These are phyloP conservation scores for Sphaeridia pumilis DNA, from an alignment of 2,888 invertebrate species.

Conservation along the genomic window DNA sequence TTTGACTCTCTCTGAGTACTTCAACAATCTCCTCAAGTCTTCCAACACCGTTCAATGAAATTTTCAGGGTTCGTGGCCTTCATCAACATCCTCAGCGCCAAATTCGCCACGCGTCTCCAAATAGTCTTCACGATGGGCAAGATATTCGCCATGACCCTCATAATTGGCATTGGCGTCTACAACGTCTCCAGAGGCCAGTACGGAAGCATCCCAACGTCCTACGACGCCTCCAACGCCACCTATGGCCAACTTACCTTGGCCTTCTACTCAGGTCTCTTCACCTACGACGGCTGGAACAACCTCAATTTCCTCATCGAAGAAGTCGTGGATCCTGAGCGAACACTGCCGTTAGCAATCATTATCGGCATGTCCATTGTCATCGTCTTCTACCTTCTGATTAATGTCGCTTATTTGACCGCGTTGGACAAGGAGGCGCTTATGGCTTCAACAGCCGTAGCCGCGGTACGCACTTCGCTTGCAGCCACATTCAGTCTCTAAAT, in stretches of 20 bases:
- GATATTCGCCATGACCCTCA: constrained; percentile 75
- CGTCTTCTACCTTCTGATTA: constrained; percentile 81
- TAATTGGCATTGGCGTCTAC: constrained; percentile 80
- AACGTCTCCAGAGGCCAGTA: constrained; percentile 62
- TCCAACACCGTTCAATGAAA: constrained; percentile 23
- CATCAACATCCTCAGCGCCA: constrained; percentile 91
- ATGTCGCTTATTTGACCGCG: constrained; percentile 86
- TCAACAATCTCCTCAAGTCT: background rate
- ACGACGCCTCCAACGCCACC: constrained; percentile 11
- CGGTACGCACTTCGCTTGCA: constrained; percentile 44
- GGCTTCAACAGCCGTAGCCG: constrained; percentile 87
- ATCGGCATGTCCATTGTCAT: constrained; percentile 92
- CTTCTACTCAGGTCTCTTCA: constrained; percentile 65
- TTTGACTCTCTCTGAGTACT: background rate
- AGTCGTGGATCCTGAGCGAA: constrained; percentile 64
- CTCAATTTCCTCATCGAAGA: constrained; percentile 15
- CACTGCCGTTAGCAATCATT: constrained; percentile 55
- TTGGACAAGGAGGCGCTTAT: constrained; percentile 88
- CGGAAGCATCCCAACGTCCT: constrained; percentile 22
- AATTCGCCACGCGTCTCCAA: constrained; percentile 86
- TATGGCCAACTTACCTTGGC: constrained; percentile 80
- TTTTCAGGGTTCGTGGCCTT: constrained; percentile 69
- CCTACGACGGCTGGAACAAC: constrained; percentile 11
- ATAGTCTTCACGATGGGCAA: constrained; percentile 91
- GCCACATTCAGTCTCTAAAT: background rate